Conservation (phyloP, 1,140 invertebrate genomes). For the Drosophila leontia region DNA sequence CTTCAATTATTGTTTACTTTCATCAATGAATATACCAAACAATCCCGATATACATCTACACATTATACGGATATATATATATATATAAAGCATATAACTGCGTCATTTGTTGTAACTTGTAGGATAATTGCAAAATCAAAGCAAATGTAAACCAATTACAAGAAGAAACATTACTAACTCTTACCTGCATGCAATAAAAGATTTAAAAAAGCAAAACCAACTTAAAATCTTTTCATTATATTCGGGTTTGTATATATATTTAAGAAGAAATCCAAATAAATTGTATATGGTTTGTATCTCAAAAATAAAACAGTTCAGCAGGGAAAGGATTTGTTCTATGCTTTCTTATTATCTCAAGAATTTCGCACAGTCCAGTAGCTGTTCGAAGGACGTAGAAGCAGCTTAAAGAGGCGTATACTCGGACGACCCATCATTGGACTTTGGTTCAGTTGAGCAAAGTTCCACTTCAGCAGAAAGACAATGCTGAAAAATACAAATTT, state of each 20-base stretch:
- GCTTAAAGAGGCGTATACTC: conserved; percentile 24
- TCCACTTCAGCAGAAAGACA: conserved; percentile 40
- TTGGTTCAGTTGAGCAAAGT: background rate
- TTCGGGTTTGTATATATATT: background rate
- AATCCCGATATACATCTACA: conserved; percentile 46
- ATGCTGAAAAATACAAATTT: background rate
- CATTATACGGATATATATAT: conserved; percentile 47
- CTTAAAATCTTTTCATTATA: background rate
- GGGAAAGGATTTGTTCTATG: too few relatives aligned
- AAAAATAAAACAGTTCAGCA: too few relatives aligned
- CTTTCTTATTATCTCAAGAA: too few relatives aligned
- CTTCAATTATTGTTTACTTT: conserved; percentile 45
- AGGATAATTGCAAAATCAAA: conserved; percentile 63
- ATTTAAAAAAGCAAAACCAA: conserved; percentile 34
- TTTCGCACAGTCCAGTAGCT: conserved; percentile 29
- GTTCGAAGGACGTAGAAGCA: conserved; percentile 24
- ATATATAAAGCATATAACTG: conserved; percentile 69
- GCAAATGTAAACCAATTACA: conserved; percentile 53
- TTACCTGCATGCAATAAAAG: conserved; percentile 81
- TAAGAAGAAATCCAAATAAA: too few relatives aligned
- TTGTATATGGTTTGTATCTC: too few relatives aligned
- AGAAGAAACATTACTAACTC: conserved; percentile 65
- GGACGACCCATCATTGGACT: conserved; percentile 17
- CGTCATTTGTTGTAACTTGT: conserved; percentile 79
- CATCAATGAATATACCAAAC: conserved; percentile 42